Evolutionary conservation across 2,888 invertebrate species (phyloP), one percentile per base, ranked within the genome.

Genomic region (Tipula lateralis): DNA sequence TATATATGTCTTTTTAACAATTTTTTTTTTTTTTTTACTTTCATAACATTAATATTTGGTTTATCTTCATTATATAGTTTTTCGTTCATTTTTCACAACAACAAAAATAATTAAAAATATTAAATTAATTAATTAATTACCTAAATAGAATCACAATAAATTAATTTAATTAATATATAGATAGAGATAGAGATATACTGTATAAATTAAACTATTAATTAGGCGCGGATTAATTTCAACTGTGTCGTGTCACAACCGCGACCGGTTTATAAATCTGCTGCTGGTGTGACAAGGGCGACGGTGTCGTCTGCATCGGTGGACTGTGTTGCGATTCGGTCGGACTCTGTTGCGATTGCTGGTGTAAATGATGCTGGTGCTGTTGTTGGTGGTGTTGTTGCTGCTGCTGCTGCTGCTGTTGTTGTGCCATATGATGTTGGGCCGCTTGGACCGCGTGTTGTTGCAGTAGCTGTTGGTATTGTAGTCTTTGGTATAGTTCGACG

Each of bases 181-280:
- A 2, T 44, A 66, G n/a, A 50, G 3, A 50, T 50, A 50, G 16
- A 2, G n/a, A 16, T 44, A 16, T 44, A 16, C 16, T 44, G n/a
- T 50, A 50, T 50, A 66, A 66, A 66, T 66, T 66, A 66, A 66
- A 66, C 66, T 66, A 66, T 24, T 24, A 36, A 36, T 36, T 12
- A 12, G 44, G 24, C 66, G 24, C 7, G 9, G 24, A 66, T 66
- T 34, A 83, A 12, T 83, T 91, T 92, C 92, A 93, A 89, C 91
- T 93, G 89, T 91, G 92, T 87, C 92, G 92, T 85, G 92, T 91
- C 34, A 93, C 91, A 86, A 92, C 89, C 84, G 91, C 89, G 86
- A 91, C 91, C 1, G 93, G 93, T 87, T 93, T 90, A 86, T 88
- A 88, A 84, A 89, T 91, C 87, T 92, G 91, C 83, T 87, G 88